Percentiles rank a stretch among this genome's conserved stretches.
These are phyloP conservation scores for Magallana angulata DNA, from an alignment of 1,140 invertebrate genomes.

Conservation along the genomic window DNA sequence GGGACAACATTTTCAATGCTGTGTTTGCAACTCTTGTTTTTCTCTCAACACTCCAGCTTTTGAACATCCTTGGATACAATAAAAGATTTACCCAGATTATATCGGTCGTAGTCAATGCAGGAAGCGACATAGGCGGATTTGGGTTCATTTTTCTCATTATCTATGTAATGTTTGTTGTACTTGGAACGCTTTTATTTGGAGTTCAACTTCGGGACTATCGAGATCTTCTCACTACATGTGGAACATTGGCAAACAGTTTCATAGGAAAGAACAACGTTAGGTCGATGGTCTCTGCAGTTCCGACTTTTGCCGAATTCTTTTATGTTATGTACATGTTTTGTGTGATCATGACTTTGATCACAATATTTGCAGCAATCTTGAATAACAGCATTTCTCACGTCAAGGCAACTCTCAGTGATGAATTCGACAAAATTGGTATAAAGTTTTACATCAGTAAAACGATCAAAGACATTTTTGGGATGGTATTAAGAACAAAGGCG, in stretches of 20 bases:
- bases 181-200: conserved; percentile 69
- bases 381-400: conserved; percentile 83
- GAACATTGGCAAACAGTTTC: conserved; percentile 78
- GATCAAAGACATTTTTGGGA: conserved; percentile 46
- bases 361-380: conserved; percentile 90
- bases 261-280: conserved; percentile 88
- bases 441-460: conserved; percentile 51
- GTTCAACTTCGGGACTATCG: conserved; percentile 63
- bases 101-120: conserved; percentile 55
- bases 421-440: conserved; percentile 63
- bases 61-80: conserved; percentile 63
- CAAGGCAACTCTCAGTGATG: conserved; percentile 45
- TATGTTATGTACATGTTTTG: conserved; percentile 88
- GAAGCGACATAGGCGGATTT: conserved; percentile 67
- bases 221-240: conserved; percentile 61
- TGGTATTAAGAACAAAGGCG: neutral
- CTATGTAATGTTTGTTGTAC: conserved; percentile 67
- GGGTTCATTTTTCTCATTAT: conserved; percentile 69
- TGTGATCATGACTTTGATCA: conserved; percentile 88
- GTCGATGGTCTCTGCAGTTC: conserved; percentile 84
- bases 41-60: conserved; percentile 56
- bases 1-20: conserved; percentile 58
- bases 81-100: conserved; percentile 61
- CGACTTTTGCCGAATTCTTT: conserved; percentile 87
- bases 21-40: conserved; percentile 59